phyloP scores from a whole-genome alignment of 2,888 invertebrate genomes.

The Drosophila hamatofila region DNA sequence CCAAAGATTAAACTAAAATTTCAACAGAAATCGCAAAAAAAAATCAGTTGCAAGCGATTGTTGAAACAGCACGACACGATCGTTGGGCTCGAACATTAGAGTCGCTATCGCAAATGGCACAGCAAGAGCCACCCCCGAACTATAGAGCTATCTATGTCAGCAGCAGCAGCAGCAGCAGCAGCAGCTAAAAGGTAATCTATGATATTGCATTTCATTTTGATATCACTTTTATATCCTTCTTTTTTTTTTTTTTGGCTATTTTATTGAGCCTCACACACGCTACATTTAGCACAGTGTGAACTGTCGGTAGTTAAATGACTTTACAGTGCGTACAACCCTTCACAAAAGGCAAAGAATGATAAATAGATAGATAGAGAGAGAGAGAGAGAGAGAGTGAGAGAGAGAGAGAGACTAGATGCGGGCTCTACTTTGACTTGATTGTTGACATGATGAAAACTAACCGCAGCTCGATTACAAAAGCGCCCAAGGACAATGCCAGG shows the following conservation, averaged over 20 bases:
- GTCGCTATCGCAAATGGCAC: slow-evolving; percentile 19
- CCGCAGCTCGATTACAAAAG: slow-evolving; percentile 66
- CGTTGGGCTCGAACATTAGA: not conserved
- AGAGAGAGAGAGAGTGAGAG: not conserved
- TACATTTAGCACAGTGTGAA: slow-evolving; percentile 75
- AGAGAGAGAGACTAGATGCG: slow-evolving; percentile 4
- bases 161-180: slow-evolving; percentile 6
- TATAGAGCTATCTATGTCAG: not conserved
- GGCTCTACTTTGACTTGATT: slow-evolving; percentile 66
- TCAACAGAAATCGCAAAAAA: slow-evolving; percentile 3
- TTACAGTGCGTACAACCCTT: slow-evolving; percentile 54
- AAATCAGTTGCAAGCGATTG: slow-evolving; percentile 5
- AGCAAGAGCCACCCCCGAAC: slow-evolving; percentile 14
- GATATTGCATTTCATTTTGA: slow-evolving; percentile 46
- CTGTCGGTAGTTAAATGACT: slow-evolving; percentile 68
- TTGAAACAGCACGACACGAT: slow-evolving; percentile 19
- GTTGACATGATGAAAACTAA: slow-evolving; percentile 78
- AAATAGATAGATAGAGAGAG: not conserved
- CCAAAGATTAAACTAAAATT: not conserved
- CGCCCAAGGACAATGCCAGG: slow-evolving; percentile 48
- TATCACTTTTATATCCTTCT: slow-evolving; percentile 37
- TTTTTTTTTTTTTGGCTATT: slow-evolving; percentile 8
- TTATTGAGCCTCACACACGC: slow-evolving; percentile 62
- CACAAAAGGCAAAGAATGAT: slow-evolving; percentile 22
- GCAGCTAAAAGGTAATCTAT: slow-evolving; percentile 29